A percentile compares a stretch with the other conserved stretches of the same genome.
Evolutionary conservation across 2,113 vertebrate species (phyloP).

Genomic region (Epinephelus fuscoguttatus): DNA sequence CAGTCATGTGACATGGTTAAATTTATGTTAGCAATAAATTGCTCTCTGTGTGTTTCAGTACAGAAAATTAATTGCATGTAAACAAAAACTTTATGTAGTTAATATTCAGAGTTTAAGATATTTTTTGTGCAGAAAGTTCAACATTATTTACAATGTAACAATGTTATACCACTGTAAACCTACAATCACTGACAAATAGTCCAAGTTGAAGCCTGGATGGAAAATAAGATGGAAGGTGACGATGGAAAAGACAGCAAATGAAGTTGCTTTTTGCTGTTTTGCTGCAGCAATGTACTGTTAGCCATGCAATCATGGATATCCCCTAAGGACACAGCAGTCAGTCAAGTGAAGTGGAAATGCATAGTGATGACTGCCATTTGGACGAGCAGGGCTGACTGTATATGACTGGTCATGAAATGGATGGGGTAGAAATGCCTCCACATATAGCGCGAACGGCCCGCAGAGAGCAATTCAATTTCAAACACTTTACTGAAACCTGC

Average conservation of each 20-base stretch:
- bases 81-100: not conserved
- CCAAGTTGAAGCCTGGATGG: not conserved
- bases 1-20: not conserved
- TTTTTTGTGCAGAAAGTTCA: not conserved
- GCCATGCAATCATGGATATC: conserved; percentile 20
- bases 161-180: not conserved
- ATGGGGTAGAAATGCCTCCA: conserved; percentile 19
- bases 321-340: conserved; percentile 28
- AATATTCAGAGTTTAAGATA: too few species aligned
- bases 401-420: conserved; percentile 41
- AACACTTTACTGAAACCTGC: conserved; percentile 37
- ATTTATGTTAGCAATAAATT: not conserved
- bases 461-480: conserved; percentile 48
- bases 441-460: not conserved
- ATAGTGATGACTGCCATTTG: conserved; percentile 36
- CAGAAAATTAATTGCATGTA: not conserved
- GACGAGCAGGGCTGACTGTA: not conserved
- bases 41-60: not conserved
- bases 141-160: not conserved
- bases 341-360: conserved; percentile 38
- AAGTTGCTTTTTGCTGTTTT: conserved; percentile 12
- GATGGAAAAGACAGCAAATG: not conserved
- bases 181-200: not conserved
- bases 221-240: not conserved
- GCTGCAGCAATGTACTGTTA: conserved; percentile 3